Conservation (phyloP, 2,113 vertebrate genomes). For the Ophthalmolycus amberensis region DNA sequence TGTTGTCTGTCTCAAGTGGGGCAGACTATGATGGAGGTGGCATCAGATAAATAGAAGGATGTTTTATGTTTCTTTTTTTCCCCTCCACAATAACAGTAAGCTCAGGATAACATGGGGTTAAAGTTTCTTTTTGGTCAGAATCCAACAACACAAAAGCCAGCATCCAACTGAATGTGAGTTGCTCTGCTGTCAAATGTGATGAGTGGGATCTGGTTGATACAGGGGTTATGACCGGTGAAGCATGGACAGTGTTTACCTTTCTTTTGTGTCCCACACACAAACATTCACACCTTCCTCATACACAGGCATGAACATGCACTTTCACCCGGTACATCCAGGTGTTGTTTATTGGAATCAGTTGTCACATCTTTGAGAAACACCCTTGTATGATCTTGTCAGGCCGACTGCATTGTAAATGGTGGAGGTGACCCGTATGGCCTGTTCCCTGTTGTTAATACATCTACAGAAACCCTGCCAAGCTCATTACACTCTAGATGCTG, state of each 20-base stretch:
- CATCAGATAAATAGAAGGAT: neutral
- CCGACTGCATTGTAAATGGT: neutral
- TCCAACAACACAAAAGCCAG: neutral
- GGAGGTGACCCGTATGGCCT: neutral
- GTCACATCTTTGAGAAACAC: neutral
- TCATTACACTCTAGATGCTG: neutral
- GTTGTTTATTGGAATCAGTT: conserved; percentile 15
- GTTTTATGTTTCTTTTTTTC: neutral
- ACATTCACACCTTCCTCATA: conserved; percentile 42
- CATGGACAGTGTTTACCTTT: conserved; percentile 62
- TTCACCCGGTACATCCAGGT: conserved; percentile 20
- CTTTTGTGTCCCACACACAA: conserved; percentile 49
- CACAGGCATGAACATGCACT: neutral
- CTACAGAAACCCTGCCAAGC: neutral
- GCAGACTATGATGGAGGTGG: neutral
- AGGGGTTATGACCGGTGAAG: conserved; percentile 38
- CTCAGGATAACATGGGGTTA: conserved; percentile 6
- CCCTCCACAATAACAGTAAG: neutral
- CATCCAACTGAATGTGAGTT: neutral
- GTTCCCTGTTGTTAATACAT: neutral
- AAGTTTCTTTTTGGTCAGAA: conserved; percentile 10
- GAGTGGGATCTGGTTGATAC: conserved; percentile 39
- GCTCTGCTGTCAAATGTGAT: conserved; percentile 44
- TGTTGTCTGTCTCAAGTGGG: neutral
- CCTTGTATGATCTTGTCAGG: conserved; percentile 14